phyloP scores from a whole-genome alignment of 2,888 invertebrate genomes.

The Dexiosoma caninum region DNA sequence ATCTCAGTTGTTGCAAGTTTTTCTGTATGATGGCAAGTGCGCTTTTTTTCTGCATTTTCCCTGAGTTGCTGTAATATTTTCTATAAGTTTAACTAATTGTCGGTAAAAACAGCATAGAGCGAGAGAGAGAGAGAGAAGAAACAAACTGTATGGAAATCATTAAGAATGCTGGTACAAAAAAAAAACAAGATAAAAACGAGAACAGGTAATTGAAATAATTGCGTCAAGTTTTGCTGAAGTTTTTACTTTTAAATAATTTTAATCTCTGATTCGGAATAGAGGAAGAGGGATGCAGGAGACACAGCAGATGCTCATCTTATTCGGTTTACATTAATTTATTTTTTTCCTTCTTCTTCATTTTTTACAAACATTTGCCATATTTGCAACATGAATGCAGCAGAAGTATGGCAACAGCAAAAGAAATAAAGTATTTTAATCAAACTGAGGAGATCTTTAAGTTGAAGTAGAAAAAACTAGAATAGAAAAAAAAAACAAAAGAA shows the following conservation, averaged over 20 bases:
- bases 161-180: not conserved
- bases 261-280: conserved; percentile 7
- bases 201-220: conserved; percentile 61
- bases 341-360: not conserved
- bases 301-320: conserved; percentile 38
- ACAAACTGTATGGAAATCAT: conserved; percentile 2
- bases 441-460: conserved; percentile 37
- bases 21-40: not conserved
- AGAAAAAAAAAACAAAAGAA: not conserved
- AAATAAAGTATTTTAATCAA: conserved; percentile 50
- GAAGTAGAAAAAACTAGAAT: not conserved
- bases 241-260: conserved; percentile 31
- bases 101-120: not conserved
- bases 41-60: not conserved
- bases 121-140: not conserved
- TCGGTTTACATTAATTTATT: conserved; percentile 29
- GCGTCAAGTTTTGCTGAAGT: conserved; percentile 45
- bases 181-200: not conserved
- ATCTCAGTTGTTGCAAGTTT: conserved; percentile 15
- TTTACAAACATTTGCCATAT: conserved; percentile 16
- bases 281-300: not conserved
- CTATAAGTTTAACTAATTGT: conserved; percentile 43
- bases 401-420: not conserved
- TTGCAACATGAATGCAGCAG: conserved; percentile 5
- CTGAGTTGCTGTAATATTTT: conserved; percentile 11